Base-by-base conservation (phyloP, 2,888 invertebrate genomes). In the Aleiodes testaceus region DNA sequence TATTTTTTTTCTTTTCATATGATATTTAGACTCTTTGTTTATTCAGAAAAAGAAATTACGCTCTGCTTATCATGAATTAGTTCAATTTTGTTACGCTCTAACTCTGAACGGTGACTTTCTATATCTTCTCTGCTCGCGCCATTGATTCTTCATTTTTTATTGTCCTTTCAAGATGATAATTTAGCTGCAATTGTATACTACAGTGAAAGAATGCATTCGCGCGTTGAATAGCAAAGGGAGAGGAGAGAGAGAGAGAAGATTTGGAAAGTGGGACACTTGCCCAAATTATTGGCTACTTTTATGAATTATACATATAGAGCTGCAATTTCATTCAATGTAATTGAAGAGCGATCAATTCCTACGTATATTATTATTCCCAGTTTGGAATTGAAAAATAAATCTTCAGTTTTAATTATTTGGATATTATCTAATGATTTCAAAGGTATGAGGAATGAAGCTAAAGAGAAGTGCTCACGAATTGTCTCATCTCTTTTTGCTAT, bases 211-310 rank as follows among this genome's bases (percentile, higher is more conserved):
- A 55, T 26, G 22, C 16, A 66, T 22, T 66, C 11, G 30, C 16
- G n/a, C 12, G 5, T 52, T 50, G 49, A 18, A 30, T 6, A 36
- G 20, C 30, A 2, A 14, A 30, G 12, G 30, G 55, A 12, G 53
- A 26, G 30, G n/a, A 26, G 59, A 22, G 70, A 22, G 50, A 65
- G 72, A 20, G 72, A 69, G 70, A 75, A 5, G 26, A 26, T 26
- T 26, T 71, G 75, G 79, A 81, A 80, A 79, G 80, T 79, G 84
- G 71, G 84, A 84, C 77, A 84, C 83, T 83, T 83, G 79, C 80
- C 83, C 82, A 80, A 83, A 76, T 75, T 72, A 74, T 61, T 61
- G 74, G 61, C 22, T 69, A 49, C 45, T 12, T 26, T 30, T 9
- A 16, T 55, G 16, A 55, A 61, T 22, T 64, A 49, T 59, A 49